Percentiles rank a stretch among this genome's conserved stretches.
Evolutionary conservation across 2,113 vertebrate genomes (phyloP).

Genomic region (Scolopax mira): DNA sequence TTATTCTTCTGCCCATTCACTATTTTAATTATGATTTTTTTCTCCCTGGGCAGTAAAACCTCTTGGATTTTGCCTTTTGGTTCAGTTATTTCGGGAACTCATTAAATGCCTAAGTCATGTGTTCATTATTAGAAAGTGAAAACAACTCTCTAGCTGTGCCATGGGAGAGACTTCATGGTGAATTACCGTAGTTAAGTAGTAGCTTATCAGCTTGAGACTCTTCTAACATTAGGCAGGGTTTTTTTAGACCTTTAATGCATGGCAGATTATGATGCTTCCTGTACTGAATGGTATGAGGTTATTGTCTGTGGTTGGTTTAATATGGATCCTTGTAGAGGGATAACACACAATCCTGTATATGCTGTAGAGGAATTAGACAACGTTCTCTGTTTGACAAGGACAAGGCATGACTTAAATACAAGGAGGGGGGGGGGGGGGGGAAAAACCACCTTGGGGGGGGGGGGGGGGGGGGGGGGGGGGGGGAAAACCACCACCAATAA

Average conservation of each 20-base stretch:
- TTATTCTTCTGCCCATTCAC: constrained; percentile 48
- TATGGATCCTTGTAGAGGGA: background rate
- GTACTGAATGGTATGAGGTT: background rate
- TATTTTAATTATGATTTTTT: constrained; percentile 64
- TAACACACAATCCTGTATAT: background rate
- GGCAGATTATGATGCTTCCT: constrained; percentile 44
- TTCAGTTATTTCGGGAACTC: constrained; percentile 70
- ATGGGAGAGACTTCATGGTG: constrained; percentile 51
- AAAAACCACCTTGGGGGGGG: too few relatives aligned
- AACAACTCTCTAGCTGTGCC: constrained; percentile 39
- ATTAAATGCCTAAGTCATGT: constrained; percentile 63
- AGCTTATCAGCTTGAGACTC: constrained; percentile 50
- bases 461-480: too few relatives aligned
- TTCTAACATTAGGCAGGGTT: constrained; percentile 15
- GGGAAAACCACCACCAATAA: background rate
- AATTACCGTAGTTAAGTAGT: constrained; percentile 48
- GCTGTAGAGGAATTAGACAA: background rate
- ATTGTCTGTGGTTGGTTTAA: constrained; percentile 20
- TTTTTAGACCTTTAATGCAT: constrained; percentile 16
- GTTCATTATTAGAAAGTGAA: constrained; percentile 56
- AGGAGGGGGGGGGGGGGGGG: too few relatives aligned
- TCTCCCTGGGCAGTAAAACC: constrained; percentile 43
- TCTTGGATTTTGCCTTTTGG: constrained; percentile 52
- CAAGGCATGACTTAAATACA: background rate
- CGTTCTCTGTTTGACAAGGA: background rate